Percentiles rank a stretch among this genome's conserved stretches.
Evolutionary conservation across 2,888 invertebrate species (phyloP).

Genomic region (Polymixis flavicincta): DNA sequence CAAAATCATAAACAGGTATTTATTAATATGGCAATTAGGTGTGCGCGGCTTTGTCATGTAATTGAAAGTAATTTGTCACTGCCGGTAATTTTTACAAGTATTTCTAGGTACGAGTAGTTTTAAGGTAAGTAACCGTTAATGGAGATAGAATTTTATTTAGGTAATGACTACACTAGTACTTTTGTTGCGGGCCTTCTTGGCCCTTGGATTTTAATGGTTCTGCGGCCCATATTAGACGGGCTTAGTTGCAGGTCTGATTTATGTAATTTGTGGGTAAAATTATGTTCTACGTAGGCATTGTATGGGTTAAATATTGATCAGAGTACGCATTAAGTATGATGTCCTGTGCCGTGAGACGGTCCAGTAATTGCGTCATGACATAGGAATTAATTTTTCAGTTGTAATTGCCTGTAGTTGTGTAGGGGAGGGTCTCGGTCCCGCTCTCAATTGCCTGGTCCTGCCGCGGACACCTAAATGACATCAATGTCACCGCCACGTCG

Average conservation of each 20-base stretch:
- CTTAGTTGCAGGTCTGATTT: neutral
- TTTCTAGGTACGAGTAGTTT: neutral
- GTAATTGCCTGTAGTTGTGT: conserved; percentile 43
- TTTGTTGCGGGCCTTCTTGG: neutral
- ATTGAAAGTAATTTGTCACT: conserved; percentile 25
- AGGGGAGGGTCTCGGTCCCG: conserved; percentile 19
- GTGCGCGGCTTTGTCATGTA: conserved; percentile 22
- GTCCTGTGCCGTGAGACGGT: neutral
- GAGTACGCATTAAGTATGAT: conserved; percentile 1
- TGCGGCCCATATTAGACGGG: neutral
- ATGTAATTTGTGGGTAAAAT: neutral
- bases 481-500: conserved; percentile 50
- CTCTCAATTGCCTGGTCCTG: conserved; percentile 46
- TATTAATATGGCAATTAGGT: conserved; percentile 33
- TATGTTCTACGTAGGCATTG: neutral
- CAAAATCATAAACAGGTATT: conserved; percentile 49
- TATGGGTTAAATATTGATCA: neutral
- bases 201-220: neutral
- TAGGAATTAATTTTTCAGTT: conserved; percentile 41
- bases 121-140: neutral
- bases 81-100: conserved; percentile 2
- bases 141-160: neutral
- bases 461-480: conserved; percentile 56
- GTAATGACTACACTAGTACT: no score
- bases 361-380: conserved; percentile 24